Conservation (phyloP, 2,113 vertebrate genomes). For the Aplodontia rufa region DNA sequence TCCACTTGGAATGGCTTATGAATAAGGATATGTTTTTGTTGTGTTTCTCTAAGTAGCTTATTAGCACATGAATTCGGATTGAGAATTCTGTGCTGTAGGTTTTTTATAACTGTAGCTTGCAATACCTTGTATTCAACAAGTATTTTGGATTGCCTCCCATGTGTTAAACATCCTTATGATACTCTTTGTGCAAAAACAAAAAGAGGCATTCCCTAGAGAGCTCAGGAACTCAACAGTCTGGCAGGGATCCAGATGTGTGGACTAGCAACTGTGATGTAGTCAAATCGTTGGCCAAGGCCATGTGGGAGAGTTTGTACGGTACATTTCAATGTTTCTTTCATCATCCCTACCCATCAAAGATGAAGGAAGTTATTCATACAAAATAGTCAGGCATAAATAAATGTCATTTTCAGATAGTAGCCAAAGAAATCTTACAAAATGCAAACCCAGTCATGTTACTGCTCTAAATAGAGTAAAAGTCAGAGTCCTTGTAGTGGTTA, state of each 20-base stretch:
- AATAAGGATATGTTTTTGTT: background rate
- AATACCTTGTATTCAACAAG: background rate
- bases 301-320: rapidly evolving
- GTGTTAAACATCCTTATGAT: background rate
- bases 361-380: background rate
- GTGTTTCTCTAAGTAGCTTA: background rate
- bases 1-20: background rate
- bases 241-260: background rate
- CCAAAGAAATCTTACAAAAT: background rate
- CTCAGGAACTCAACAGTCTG: background rate
- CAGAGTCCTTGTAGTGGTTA: rapidly evolving
- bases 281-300: background rate
- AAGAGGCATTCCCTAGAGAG: background rate
- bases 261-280: rapidly evolving
- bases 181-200: too few species aligned
- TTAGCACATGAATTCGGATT: background rate
- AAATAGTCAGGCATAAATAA: background rate
- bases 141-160: background rate
- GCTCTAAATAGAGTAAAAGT: background rate
- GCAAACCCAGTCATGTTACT: background rate
- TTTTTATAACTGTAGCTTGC: background rate
- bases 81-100: background rate
- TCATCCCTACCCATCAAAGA: background rate
- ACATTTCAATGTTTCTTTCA: background rate
- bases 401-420: background rate